Conservation (phyloP, 37 sponge, comb jelly and placozoan species). For the Geodia barretti region DNA sequence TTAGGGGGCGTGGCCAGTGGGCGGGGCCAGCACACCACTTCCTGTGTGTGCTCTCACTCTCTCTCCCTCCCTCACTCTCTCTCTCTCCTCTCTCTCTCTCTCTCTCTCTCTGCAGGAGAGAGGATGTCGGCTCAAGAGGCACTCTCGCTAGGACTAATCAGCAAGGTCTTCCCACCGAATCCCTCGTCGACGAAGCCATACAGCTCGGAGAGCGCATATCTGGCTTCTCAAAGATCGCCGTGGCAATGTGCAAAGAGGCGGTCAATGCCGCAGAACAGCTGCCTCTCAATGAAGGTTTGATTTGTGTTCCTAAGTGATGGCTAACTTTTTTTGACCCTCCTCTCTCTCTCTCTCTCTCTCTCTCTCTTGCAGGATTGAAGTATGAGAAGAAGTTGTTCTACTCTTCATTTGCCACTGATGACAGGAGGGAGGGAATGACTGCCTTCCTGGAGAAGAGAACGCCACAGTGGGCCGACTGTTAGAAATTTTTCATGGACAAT, state of each 20-base stretch:
- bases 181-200: slow-evolving; percentile 83
- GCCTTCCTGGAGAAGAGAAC: slow-evolving; percentile 94
- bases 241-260: slow-evolving; percentile 87
- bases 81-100: too few species aligned
- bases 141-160: slow-evolving; percentile 89
- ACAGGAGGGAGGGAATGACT: slow-evolving; percentile 94
- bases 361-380: too few species aligned
- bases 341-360: background rate
- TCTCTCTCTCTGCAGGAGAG: slow-evolving; percentile 36
- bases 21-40: too few species aligned
- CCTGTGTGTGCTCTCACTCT: too few species aligned
- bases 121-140: slow-evolving; percentile 89
- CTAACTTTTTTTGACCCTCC: background rate
- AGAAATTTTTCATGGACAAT: too few species aligned
- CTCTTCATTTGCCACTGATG: slow-evolving; percentile 90
- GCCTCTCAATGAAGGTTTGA: slow-evolving; percentile 75
- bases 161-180: slow-evolving; percentile 88
- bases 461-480: slow-evolving; percentile 87
- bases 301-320: slow-evolving; percentile 5
- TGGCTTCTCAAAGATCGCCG: slow-evolving; percentile 83
- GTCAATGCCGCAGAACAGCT: slow-evolving; percentile 85
- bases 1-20: background rate
- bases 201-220: slow-evolving; percentile 87
- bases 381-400: slow-evolving; percentile 94
- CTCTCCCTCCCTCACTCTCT: too few species aligned